A percentile compares a stretch with the other conserved stretches of the same genome.
Conservation (phyloP, 2,888 invertebrate species). For the Entomobrya multifasciata region DNA sequence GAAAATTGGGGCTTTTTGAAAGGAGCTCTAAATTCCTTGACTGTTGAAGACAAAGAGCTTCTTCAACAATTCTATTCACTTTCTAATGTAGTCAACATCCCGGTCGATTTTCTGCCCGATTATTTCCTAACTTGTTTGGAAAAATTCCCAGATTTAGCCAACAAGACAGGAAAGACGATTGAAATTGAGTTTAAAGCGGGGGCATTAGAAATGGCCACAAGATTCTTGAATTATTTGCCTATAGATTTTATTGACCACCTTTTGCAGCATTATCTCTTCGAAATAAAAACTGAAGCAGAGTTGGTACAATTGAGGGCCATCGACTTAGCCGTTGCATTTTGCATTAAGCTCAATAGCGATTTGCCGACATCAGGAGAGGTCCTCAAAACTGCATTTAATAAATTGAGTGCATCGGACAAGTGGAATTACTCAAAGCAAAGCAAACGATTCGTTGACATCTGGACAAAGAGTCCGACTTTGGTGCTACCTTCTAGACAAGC, state of each 20-base stretch:
- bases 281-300: constrained; percentile 48
- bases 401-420: constrained; percentile 36
- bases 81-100: constrained; percentile 47
- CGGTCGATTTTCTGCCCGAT: constrained; percentile 57
- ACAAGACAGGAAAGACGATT: constrained; percentile 22
- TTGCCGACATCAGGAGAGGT: constrained; percentile 34
- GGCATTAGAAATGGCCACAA: constrained; percentile 39
- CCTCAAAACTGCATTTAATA: constrained; percentile 30
- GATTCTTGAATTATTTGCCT: constrained; percentile 60
- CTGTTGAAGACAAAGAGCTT: constrained; percentile 56
- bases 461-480: constrained; percentile 51
- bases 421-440: constrained; percentile 63
- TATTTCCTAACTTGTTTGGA: constrained; percentile 63
- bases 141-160: constrained; percentile 45
- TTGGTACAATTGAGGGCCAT: constrained; percentile 51
- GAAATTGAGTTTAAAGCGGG: constrained; percentile 65
- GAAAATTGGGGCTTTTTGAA: constrained; percentile 84
- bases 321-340: constrained; percentile 56
- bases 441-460: constrained; percentile 59
- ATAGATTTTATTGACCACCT: constrained; percentile 61
- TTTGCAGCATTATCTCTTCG: constrained; percentile 41
- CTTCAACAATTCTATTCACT: constrained; percentile 54
- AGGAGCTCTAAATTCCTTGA: constrained; percentile 51
- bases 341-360: constrained; percentile 42
- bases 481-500: constrained; percentile 55